Evolutionary conservation across 2,888 invertebrate genomes (phyloP), one percentile per base, ranked within the genome.

Genomic region (Leucania comma): DNA sequence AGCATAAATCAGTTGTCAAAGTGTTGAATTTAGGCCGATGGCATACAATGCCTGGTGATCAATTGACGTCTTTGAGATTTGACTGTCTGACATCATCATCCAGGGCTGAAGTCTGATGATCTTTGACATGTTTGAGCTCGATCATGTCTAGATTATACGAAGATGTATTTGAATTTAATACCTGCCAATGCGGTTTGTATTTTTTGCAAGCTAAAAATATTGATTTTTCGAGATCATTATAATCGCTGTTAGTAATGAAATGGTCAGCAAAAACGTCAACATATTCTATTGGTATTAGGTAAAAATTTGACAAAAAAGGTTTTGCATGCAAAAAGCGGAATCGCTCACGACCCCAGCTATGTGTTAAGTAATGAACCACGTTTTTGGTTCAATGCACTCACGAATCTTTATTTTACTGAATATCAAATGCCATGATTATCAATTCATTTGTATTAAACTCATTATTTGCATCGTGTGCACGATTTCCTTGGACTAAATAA

Each of bases 321-420:
- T 90, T 90, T 90, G 87, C 86, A 88, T 88, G 90, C 90, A 93
- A 93, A 94, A 94, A 94, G 90, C 88, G 73, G 85, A 87, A 86
- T 90, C 86, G 89, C 90, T 93, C 94, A 93, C 93, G 94, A 92
- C 89, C 89, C 86, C 81, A 85, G 85, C 89, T 91, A 89, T 90
- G 91, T 93, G 92, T 90, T 93, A 93, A 94, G 93, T 93, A 94
- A 94, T 93, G 91, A 91, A 88, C 92, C 94, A 95, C 95, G 95
- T 93, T 93, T 93, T 92, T 94, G 92, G 95, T 95, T 95, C 95
- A 95, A 93, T 93, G 95, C 94, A 94, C 95, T 93, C 94, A 92
- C 92, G 93, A 91, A 91, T 92, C 88, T 89, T 91, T 90, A 92
- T 92, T 93, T 93, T 91, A 89, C 91, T 91, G 90, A 90, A 92